These are phyloP conservation scores for Distichodus sexfasciatus DNA, from an alignment of 2,797 vertebrate species.

Conservation along the genomic window DNA sequence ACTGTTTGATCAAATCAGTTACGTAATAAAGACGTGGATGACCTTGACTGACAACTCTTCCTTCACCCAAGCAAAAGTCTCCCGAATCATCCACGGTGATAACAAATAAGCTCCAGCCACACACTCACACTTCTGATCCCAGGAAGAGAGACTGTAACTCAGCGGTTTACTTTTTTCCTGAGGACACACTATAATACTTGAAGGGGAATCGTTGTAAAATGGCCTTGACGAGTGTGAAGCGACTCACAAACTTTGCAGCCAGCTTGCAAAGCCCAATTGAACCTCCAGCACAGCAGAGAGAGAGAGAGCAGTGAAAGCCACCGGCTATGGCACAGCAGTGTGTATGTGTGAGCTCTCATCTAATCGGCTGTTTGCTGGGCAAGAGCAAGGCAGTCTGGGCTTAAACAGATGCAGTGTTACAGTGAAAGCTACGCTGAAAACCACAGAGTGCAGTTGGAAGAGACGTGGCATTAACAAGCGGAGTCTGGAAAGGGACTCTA, in stretches of 20 bases:
- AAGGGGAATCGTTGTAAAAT: neutral
- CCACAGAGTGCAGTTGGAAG: neutral
- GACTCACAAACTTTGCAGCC: neutral
- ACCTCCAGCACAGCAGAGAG: slow-evolving; percentile 20
- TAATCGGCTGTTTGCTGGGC: slow-evolving; percentile 12
- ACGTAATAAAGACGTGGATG: no score
- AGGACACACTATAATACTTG: neutral
- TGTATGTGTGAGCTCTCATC: neutral
- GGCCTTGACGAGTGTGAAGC: neutral
- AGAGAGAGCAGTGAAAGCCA: neutral
- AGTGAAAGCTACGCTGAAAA: slow-evolving; percentile 12
- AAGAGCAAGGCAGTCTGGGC: slow-evolving; percentile 13
- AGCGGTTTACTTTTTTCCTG: neutral
- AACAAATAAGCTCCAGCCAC: neutral
- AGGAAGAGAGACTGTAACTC: neutral
- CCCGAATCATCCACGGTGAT: no score
- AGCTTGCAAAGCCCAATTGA: neutral
- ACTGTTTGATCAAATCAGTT: no score
- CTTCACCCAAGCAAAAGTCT: no score
- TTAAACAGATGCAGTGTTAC: slow-evolving; percentile 23
- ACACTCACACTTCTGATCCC: neutral
- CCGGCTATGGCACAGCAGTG: slow-evolving; percentile 14
- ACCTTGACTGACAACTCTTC: no score
- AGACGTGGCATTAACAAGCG: neutral
- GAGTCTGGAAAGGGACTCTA: neutral